A percentile compares a stretch with the other conserved stretches of the same genome.
Conservation (phyloP, 2,113 vertebrate genomes). For the Phaethon lepturus region DNA sequence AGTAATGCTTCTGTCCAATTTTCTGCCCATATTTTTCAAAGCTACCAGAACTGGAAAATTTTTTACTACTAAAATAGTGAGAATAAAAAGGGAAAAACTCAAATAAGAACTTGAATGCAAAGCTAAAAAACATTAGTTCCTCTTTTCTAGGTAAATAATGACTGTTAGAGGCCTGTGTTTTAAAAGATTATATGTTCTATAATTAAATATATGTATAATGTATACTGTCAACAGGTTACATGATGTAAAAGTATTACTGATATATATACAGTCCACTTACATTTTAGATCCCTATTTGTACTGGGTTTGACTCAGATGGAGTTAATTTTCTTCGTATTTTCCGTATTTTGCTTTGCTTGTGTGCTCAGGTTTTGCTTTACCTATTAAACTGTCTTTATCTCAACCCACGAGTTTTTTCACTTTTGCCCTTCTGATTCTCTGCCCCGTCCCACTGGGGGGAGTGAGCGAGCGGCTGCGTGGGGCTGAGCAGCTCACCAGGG, state of each 20-base stretch:
- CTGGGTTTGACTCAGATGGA: not conserved
- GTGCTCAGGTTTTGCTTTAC: not conserved
- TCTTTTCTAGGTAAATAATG: not conserved
- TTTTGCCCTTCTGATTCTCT: not conserved
- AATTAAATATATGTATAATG: not conserved
- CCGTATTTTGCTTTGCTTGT: not conserved
- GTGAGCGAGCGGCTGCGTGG: not conserved
- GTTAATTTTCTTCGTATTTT: not conserved
- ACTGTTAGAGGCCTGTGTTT: not conserved
- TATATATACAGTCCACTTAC: not conserved
- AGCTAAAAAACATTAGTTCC: not conserved
- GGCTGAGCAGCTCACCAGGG: fast-evolving
- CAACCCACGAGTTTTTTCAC: not conserved
- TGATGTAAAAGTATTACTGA: not conserved
- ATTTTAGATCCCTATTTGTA: not conserved
- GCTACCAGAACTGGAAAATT: not conserved
- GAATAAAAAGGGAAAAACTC: not conserved
- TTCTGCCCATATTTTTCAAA: not conserved
- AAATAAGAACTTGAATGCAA: not conserved
- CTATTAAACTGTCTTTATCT: not conserved
- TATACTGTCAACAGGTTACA: not conserved
- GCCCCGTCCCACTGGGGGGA: fast-evolving
- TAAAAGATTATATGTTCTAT: not conserved
- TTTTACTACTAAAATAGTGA: not conserved
- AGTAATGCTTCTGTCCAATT: not conserved